Conservation (phyloP, 1,140 invertebrate genomes). For the Eufriesea mexicana region DNA sequence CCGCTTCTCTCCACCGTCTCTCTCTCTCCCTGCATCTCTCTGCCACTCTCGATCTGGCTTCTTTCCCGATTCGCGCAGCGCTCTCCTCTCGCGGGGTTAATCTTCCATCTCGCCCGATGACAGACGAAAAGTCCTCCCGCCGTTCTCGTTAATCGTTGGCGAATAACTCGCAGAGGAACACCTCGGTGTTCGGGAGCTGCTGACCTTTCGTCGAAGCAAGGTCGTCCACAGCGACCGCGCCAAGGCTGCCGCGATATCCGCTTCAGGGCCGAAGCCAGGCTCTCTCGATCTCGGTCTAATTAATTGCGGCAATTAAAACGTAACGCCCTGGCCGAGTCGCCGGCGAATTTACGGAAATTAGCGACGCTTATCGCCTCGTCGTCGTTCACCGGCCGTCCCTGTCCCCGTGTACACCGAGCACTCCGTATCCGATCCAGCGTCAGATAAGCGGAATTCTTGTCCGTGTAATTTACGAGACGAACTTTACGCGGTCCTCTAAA, state of each 20-base stretch:
- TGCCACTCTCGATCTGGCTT: not conserved
- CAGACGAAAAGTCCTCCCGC: not conserved
- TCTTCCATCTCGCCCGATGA: not conserved
- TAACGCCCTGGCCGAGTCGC: constrained; percentile 35
- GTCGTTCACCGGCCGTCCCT: not conserved
- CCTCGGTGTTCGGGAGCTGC: constrained; percentile 19
- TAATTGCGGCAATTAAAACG: constrained; percentile 52
- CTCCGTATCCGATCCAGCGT: not conserved
- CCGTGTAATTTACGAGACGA: constrained; percentile 22
- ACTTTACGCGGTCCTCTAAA: not conserved
- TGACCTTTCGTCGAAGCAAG: constrained; percentile 24
- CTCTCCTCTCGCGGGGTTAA: not conserved
- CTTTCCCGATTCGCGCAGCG: not conserved
- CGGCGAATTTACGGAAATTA: constrained; percentile 53
- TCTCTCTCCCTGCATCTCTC: not conserved
- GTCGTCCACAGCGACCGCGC: not conserved
- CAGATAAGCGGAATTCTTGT: constrained; percentile 9
- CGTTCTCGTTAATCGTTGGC: not conserved
- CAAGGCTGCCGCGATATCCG: constrained; percentile 27
- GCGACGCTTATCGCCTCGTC: constrained; percentile 41
- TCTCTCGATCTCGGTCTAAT: constrained; percentile 30
- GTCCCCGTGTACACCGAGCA: not conserved
- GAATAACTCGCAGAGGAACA: not conserved
- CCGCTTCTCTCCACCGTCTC: not conserved
- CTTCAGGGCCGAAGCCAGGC: constrained; percentile 1